These are phyloP conservation scores for Panorpa germanica DNA, from an alignment of 2,888 invertebrate genomes.

Conservation along the genomic window DNA sequence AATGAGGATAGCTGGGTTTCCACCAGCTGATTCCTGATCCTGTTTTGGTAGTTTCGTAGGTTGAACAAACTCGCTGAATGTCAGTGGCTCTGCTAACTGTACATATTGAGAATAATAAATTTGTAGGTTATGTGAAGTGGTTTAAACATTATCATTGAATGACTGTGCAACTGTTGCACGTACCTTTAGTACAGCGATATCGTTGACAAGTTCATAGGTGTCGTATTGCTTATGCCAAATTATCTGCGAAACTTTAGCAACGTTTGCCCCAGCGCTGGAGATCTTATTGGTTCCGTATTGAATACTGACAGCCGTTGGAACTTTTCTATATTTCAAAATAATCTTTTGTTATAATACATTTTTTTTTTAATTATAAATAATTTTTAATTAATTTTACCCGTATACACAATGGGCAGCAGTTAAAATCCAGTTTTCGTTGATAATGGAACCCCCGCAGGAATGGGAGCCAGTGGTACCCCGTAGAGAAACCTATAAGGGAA, in stretches of 20 bases:
- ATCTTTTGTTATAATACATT: too few species aligned
- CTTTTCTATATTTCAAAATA: too few species aligned
- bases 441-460: conserved; percentile 18
- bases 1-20: conserved; percentile 15
- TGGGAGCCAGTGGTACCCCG: conserved; percentile 15
- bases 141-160: not conserved
- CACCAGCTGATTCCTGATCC: conserved; percentile 12
- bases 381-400: not conserved
- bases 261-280: conserved; percentile 17
- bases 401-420: conserved; percentile 19
- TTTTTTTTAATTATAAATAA: not conserved
- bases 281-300: conserved; percentile 17
- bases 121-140: not conserved
- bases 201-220: conserved; percentile 19
- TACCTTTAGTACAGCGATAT: conserved; percentile 23
- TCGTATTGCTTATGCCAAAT: conserved; percentile 21
- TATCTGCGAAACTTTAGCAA: conserved; percentile 16
- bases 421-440: conserved; percentile 16
- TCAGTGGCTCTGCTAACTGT: conserved; percentile 15
- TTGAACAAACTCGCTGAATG: conserved; percentile 15
- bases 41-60: conserved; percentile 18
- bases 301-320: conserved; percentile 13
- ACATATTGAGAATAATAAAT: conserved; percentile 1
- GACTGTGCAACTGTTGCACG: not conserved
- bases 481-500: conserved; percentile 13